Percentiles rank a stretch among this genome's conserved stretches.
Conservation (phyloP, 1,140 invertebrate species). For the Oppia nitens region DNA sequence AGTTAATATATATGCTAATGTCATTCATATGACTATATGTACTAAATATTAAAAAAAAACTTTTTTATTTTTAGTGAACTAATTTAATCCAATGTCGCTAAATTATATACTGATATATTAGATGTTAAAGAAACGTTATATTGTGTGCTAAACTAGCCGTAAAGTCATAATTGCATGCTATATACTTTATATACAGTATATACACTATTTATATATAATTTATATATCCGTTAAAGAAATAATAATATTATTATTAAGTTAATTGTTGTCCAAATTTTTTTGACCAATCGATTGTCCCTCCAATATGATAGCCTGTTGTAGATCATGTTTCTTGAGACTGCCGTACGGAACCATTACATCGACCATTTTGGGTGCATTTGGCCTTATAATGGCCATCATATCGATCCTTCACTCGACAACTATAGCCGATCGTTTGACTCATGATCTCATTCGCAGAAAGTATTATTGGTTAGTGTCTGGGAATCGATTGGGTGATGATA, state of each 20-base stretch:
- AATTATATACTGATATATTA: too few species aligned
- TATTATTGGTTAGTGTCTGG: constrained; percentile 1
- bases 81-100: too few species aligned
- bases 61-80: too few species aligned
- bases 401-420: constrained; percentile 5
- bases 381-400: constrained; percentile 2
- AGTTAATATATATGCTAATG: too few species aligned
- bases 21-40: too few species aligned
- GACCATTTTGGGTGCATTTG: constrained; percentile 7
- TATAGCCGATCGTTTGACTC: constrained; percentile 2
- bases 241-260: background rate
- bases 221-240: too few species aligned
- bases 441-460: constrained; percentile 3
- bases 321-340: constrained; percentile 5
- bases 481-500: background rate
- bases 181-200: too few species aligned
- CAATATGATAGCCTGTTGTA: constrained; percentile 9
- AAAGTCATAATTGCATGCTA: too few species aligned
- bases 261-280: background rate
- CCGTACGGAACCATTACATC: constrained; percentile 12
- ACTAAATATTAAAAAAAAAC: too few species aligned
- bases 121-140: too few species aligned
- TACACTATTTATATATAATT: too few species aligned
- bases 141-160: too few species aligned
- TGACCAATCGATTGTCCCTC: background rate